Evolutionary conservation across 1,140 invertebrate genomes (phyloP).

Genomic region (Mycetomoellerius zeteki): DNA sequence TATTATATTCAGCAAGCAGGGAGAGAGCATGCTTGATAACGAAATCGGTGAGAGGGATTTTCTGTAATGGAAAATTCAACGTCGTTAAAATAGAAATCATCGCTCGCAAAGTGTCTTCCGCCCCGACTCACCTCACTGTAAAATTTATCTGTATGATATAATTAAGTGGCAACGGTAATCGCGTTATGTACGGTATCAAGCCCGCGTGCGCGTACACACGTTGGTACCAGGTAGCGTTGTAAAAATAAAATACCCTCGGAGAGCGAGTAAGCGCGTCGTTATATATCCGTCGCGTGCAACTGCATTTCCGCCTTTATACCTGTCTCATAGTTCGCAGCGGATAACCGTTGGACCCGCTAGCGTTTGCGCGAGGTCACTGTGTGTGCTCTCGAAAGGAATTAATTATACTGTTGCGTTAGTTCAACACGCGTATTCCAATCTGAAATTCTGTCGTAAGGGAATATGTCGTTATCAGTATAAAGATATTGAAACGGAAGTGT

Average conservation of each 20-base stretch:
- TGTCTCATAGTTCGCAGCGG: slow-evolving; percentile 38
- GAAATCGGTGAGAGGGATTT: slow-evolving; percentile 60
- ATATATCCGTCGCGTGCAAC: slow-evolving; percentile 60
- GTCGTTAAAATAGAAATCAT: slow-evolving; percentile 64
- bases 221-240: slow-evolving; percentile 28
- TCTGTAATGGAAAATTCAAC: slow-evolving; percentile 64
- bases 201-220: not conserved
- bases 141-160: slow-evolving; percentile 65
- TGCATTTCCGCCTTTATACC: slow-evolving; percentile 57
- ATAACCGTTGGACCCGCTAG: slow-evolving; percentile 41
- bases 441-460: slow-evolving; percentile 16
- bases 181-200: slow-evolving; percentile 56
- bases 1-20: slow-evolving; percentile 48
- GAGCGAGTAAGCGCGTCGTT: slow-evolving; percentile 51
- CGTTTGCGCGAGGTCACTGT: slow-evolving; percentile 18
- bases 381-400: slow-evolving; percentile 33
- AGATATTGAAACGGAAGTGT: not conserved
- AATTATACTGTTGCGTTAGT: slow-evolving; percentile 36
- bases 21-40: slow-evolving; percentile 43
- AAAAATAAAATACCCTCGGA: slow-evolving; percentile 57
- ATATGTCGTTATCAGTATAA: not conserved
- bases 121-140: slow-evolving; percentile 43
- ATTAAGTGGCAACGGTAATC: slow-evolving; percentile 63
- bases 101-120: slow-evolving; percentile 55
- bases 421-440: not conserved